Conservation (phyloP, 2,888 invertebrate genomes). For the Conomelus anceps region DNA sequence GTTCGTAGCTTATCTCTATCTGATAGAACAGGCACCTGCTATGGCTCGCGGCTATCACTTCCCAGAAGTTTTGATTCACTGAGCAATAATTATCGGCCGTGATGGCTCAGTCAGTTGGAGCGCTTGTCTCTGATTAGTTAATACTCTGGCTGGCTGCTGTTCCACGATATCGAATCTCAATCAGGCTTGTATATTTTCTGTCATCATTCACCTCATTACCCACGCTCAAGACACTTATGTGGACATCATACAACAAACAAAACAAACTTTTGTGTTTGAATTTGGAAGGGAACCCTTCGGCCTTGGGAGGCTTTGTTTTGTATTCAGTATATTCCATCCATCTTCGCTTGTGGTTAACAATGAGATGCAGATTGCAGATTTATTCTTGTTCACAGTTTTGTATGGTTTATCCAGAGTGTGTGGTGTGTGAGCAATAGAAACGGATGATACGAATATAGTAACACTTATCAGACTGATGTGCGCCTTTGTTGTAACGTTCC, state of each 20-base stretch:
- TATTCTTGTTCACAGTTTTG: not conserved
- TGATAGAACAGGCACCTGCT: too few species aligned
- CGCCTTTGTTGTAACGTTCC: not conserved
- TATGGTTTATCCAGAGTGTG: not conserved
- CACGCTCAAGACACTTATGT: not conserved
- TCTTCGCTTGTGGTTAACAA: not conserved
- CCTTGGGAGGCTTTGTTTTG: not conserved
- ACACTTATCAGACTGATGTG: not conserved
- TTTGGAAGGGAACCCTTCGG: not conserved
- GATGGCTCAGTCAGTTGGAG: too few species aligned
- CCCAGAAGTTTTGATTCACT: too few species aligned
- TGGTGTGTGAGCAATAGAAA: too few species aligned
- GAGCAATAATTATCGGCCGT: too few species aligned
- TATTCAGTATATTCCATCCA: not conserved
- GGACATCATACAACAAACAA: not conserved
- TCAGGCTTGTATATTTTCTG: too few species aligned
- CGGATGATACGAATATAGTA: not conserved
- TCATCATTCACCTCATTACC: too few species aligned
- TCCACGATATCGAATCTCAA: too few species aligned
- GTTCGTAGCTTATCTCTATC: too few species aligned
- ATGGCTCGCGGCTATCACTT: too few species aligned
- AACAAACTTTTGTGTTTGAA: not conserved
- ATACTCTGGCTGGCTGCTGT: too few species aligned
- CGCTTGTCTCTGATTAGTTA: too few species aligned
- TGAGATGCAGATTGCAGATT: not conserved